Evolutionary conservation across 2,888 invertebrate genomes (phyloP), one percentile per base, ranked within the genome.

Genomic region (Bembecia ichneumoniformis): DNA sequence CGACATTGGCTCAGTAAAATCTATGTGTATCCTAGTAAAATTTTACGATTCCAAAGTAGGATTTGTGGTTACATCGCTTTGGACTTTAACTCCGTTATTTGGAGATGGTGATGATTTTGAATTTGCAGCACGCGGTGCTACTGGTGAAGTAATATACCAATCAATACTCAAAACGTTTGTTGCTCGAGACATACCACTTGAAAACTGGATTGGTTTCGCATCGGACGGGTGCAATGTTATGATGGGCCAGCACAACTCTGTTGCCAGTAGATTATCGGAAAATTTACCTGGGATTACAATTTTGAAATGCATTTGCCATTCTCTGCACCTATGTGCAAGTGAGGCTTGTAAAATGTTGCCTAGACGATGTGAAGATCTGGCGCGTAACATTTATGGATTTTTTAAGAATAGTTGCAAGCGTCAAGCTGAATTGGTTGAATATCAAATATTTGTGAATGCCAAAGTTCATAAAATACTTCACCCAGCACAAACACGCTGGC

Each of bases 301-400:
- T 5, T 40, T 52, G 36, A 46, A 40, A 15, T 52, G 48, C 43
- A 28, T 51, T 20, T 51, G 51, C 34, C 51, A 52, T 49, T 52
- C 52, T 9, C 43, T 49, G 4, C 49, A 52, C 36, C 16, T 49
- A 47, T 35, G 40, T 36, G 46, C 48, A 28, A 47, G 47, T 10
- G 43, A 47, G 46, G 49, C 49, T 10, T 52, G 49, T 16, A n/a
- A n/a, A n/a, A n/a, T n/a, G n/a, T n/a, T n/a, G n/a, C n/a, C n/a
- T n/a, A n/a, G n/a, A n/a, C n/a, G n/a, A n/a, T n/a, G n/a, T n/a
- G n/a, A n/a, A n/a, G n/a, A n/a, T n/a, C n/a, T n/a, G n/a, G n/a
- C n/a, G n/a, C n/a, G n/a, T n/a, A n/a, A n/a, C n/a, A n/a, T n/a
- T n/a, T n/a, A n/a, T n/a, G n/a, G n/a, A n/a, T n/a, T n/a, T n/a